Percentiles rank a stretch among this genome's conserved stretches.
Evolutionary conservation across 2,113 vertebrate genomes (phyloP).

Genomic region (Sinocyclocheilus grahami): DNA sequence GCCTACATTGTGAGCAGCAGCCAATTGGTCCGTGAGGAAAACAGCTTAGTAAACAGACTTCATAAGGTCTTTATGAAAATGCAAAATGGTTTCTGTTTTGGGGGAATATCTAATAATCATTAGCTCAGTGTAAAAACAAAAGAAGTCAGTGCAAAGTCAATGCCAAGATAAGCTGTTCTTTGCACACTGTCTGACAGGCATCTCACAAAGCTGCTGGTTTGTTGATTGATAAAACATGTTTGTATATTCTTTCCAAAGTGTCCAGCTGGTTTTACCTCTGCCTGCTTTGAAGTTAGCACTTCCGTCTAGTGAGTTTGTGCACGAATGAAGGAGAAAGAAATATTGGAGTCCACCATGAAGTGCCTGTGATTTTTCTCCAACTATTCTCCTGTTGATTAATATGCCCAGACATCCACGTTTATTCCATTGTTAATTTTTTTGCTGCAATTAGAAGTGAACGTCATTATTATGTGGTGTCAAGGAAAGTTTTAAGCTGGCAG

Average conservation of each 20-base stretch:
- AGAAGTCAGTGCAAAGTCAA: not conserved
- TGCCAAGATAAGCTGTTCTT: not conserved
- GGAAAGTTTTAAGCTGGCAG: conserved; percentile 13
- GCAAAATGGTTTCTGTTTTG: not conserved
- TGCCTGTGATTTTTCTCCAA: not conserved
- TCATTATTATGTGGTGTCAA: conserved; percentile 28
- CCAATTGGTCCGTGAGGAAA: not conserved
- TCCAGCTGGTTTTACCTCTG: not conserved
- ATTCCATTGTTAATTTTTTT: conserved; percentile 26
- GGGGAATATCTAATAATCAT: not conserved
- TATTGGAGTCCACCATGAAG: not conserved
- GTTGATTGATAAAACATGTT: not conserved
- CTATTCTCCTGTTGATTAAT: conserved; percentile 12
- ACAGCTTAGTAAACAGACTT: not conserved
- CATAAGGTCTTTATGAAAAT: not conserved
- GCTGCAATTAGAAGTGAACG: conserved; percentile 9
- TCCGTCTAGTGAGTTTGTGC: not conserved
- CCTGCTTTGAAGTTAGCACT: not conserved
- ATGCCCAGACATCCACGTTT: conserved; percentile 28
- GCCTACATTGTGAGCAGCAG: not conserved
- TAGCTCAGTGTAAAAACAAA: not conserved
- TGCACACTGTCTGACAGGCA: not conserved
- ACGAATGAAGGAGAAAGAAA: not conserved
- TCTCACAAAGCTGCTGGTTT: not conserved
- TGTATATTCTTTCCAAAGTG: not conserved